phyloP scores from a whole-genome alignment of 2,113 vertebrate species.

The Bungarus multicinctus region DNA sequence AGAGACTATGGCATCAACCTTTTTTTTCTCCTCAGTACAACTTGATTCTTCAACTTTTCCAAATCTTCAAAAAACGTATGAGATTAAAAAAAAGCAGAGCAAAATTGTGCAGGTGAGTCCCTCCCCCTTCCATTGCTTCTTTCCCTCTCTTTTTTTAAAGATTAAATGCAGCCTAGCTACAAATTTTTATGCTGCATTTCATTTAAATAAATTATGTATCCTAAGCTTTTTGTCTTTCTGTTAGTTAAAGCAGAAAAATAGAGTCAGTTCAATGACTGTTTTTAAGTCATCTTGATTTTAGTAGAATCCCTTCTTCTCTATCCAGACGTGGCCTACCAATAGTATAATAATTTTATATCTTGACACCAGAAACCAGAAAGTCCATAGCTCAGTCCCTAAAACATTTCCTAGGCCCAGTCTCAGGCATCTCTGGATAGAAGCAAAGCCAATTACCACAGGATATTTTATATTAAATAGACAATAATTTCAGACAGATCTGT shows the following conservation, averaged over 20 bases:
- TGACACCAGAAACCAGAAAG: neutral
- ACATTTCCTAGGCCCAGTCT: neutral
- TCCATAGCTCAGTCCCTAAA: neutral
- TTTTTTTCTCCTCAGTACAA: neutral
- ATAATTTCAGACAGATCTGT: neutral
- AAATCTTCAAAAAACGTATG: constrained; percentile 6
- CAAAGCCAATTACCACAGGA: neutral
- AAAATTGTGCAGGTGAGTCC: neutral
- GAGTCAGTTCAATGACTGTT: neutral
- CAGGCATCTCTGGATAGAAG: neutral
- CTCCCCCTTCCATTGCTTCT: too few relatives aligned
- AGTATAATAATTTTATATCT: neutral
- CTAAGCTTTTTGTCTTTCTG: neutral
- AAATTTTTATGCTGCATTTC: neutral
- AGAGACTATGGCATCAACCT: neutral
- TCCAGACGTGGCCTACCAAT: neutral
- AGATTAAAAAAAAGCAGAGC: neutral
- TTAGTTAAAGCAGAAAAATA: neutral
- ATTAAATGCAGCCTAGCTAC: neutral
- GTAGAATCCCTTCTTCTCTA: neutral
- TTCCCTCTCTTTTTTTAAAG: neutral
- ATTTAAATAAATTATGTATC: neutral
- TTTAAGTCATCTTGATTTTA: neutral
- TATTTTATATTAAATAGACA: neutral
- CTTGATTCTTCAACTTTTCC: neutral